These are phyloP conservation scores for Dromaius novaehollandiae DNA, from an alignment of 2,113 vertebrate genomes.

Conservation along the genomic window DNA sequence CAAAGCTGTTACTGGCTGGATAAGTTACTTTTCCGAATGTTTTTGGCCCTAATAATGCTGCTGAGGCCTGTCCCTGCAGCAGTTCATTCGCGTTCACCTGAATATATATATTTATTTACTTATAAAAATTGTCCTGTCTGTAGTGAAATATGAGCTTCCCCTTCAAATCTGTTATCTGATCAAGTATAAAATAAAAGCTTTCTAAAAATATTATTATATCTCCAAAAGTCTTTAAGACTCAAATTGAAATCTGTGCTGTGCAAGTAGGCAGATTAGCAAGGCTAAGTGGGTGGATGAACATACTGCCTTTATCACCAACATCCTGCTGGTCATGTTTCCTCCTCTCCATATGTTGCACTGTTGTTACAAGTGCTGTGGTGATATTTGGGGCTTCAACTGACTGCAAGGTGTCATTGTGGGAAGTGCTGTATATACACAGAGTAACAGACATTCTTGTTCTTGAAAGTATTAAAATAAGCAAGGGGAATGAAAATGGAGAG, in stretches of 20 bases:
- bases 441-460: background rate
- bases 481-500: background rate
- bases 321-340: conserved; percentile 15
- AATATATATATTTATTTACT: conserved; percentile 27
- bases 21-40: conserved; percentile 6
- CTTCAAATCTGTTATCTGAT: conserved; percentile 25
- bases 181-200: conserved; percentile 42
- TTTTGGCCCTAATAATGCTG: conserved; percentile 7
- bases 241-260: background rate
- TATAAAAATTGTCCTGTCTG: background rate
- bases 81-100: conserved; percentile 28
- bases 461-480: background rate
- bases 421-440: fast-evolving
- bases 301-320: background rate
- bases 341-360: conserved; percentile 46
- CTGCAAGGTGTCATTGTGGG: background rate
- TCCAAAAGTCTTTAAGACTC: conserved; percentile 20
- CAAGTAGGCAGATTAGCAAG: conserved; percentile 15
- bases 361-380: background rate
- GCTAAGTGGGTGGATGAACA: background rate
- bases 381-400: background rate
- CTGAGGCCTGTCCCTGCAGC: background rate
- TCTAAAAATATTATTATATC: conserved; percentile 29
- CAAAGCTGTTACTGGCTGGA: conserved; percentile 26
- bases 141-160: conserved; percentile 32